Conservation (phyloP, 2,113 vertebrate species). For the Eclectus roratus region DNA sequence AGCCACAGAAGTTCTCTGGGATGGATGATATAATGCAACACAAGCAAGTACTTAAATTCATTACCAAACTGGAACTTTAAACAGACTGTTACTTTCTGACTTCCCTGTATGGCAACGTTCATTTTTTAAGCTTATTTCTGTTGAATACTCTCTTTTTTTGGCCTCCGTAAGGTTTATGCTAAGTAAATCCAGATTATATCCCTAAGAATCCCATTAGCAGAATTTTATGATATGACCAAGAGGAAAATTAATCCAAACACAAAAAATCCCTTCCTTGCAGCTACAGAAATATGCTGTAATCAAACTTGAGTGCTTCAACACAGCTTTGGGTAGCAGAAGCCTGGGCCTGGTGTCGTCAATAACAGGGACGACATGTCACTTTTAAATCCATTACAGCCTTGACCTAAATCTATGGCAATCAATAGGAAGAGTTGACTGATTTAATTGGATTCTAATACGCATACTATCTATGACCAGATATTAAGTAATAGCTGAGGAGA, state of each 20-base stretch:
- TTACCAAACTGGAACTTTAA: conserved; percentile 11
- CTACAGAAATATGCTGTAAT: neutral
- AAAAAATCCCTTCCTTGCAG: neutral
- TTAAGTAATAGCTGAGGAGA: neutral
- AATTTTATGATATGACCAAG: neutral
- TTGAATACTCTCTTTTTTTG: neutral
- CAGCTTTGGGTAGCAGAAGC: neutral
- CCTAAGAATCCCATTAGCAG: neutral
- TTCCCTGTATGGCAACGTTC: neutral
- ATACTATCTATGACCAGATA: neutral
- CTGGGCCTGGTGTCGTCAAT: neutral
- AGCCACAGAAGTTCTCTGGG: neutral
- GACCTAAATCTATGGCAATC: conserved; percentile 1
- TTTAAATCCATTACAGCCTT: conserved; percentile 1
- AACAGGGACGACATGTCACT: neutral
- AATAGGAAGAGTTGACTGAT: neutral
- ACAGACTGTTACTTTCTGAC: neutral
- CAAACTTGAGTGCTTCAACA: neutral
- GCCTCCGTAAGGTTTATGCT: neutral
- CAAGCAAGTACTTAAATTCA: neutral
- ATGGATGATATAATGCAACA: neutral
- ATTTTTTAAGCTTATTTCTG: neutral
- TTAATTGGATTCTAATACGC: neutral
- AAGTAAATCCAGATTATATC: neutral
- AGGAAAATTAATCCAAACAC: conserved; percentile 3